Base-by-base conservation (phyloP, 2,113 vertebrate genomes). In the Enhydra lutris region DNA sequence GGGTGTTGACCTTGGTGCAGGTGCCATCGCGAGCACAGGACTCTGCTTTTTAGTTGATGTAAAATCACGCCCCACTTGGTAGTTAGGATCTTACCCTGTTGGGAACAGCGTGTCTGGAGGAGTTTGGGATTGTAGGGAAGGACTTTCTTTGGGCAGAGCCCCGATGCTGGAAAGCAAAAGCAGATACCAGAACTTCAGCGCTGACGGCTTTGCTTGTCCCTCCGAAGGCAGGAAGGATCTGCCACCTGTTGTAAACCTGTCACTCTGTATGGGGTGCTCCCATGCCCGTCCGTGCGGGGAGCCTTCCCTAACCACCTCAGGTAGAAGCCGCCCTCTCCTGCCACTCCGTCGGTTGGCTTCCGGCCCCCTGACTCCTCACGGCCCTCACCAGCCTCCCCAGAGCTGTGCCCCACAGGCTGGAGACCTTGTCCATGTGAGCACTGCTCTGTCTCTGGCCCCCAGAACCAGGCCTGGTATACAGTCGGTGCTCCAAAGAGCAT, bases 181-280 rank as follows among this genome's bases (percentile, higher is more conserved):
- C 39, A 31, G 0, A 12, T 5, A 2, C 31, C 24, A 0, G 5
- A 1, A 2, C 45, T 65, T 8, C 0, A 31, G 1, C 36, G 3
- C 21, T 2, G 0, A 3, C 14, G 10, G 4, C 34, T 52, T 6
- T 12, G 36, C 4, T 34, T 9, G 63, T 7, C 23, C 7, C 2
- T 36, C 59, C 29, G 21, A 13, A 7, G 36, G 15, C 67, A 50
- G 1, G 15, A 20, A 39, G 61, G 4, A 0, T 4, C 18, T 13
- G 29, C 23, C 7, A 2, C 23, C 5, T 0, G 1, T 15, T 5
- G 15, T 8, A 13, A 7, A 4, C n/a, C 52, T 81, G 55, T 17
- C 17, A 0, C 47, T 42, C 45, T 36, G 0, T 36, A 3, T 6
- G 26, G 65, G 21, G 9, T 5, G 21, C 12, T n/a, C 24, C 26